Conservation (phyloP, 92 coral and sea anemone genomes). For the Pocillopora grandis region DNA sequence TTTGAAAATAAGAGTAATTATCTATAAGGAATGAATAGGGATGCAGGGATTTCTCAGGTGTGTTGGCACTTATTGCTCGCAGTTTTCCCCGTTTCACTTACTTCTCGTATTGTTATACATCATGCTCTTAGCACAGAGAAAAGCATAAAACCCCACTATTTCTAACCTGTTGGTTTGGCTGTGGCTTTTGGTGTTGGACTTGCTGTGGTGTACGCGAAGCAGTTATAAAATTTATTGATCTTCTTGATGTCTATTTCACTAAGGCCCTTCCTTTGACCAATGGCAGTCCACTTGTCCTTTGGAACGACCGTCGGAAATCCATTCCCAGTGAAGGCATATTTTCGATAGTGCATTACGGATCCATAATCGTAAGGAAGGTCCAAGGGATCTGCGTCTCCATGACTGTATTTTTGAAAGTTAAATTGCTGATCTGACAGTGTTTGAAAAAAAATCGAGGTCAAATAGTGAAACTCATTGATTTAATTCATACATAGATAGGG, state of each 20-base stretch:
- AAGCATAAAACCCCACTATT: too few relatives aligned
- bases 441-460: neutral
- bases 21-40: too few relatives aligned
- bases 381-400: slow-evolving; percentile 56
- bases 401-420: slow-evolving; percentile 61
- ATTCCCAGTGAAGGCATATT: slow-evolving; percentile 49
- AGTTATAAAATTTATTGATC: slow-evolving; percentile 53
- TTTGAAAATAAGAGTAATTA: too few relatives aligned
- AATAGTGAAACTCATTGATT: neutral
- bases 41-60: too few relatives aligned
- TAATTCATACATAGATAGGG: too few relatives aligned
- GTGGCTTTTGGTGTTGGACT: neutral
- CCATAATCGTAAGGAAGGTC: slow-evolving; percentile 46
- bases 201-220: slow-evolving; percentile 20
- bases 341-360: slow-evolving; percentile 62
- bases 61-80: too few relatives aligned
- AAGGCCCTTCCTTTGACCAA: slow-evolving; percentile 50
- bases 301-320: slow-evolving; percentile 55
- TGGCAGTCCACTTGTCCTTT: slow-evolving; percentile 20
- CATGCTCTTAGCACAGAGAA: neutral
- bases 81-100: too few relatives aligned
- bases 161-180: neutral
- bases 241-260: slow-evolving; percentile 52
- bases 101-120: neutral
- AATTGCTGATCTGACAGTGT: slow-evolving; percentile 22